These are phyloP conservation scores for Antheraea pernyi DNA, from an alignment of 1,140 invertebrate species.

Conservation along the genomic window DNA sequence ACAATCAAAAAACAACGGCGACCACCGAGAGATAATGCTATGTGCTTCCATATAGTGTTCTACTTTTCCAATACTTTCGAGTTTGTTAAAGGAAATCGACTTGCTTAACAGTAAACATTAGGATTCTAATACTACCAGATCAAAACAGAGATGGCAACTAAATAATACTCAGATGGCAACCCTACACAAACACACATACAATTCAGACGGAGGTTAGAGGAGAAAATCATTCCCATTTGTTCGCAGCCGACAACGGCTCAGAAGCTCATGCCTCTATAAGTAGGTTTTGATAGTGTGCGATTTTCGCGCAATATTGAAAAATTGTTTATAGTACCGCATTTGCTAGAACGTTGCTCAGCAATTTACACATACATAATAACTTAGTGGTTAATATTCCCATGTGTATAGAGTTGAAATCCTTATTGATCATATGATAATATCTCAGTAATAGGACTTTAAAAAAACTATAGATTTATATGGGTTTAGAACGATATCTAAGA, in stretches of 20 bases:
- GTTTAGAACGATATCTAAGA: too few relatives aligned
- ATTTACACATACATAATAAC: too few relatives aligned
- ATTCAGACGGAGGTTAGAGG: neutral
- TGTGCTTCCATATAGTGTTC: too few relatives aligned
- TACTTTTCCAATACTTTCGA: too few relatives aligned
- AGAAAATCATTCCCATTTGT: slow-evolving; percentile 1
- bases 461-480: too few relatives aligned
- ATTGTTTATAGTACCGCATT: neutral
- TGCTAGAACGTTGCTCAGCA: neutral
- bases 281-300: slow-evolving; percentile 28
- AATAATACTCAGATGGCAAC: neutral
- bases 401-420: too few relatives aligned
- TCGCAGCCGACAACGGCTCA: slow-evolving; percentile 29
- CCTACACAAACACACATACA: neutral
- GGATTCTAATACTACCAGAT: neutral
- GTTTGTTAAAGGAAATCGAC: neutral
- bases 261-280: slow-evolving; percentile 43
- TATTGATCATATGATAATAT: too few relatives aligned
- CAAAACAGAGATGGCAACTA: neutral
- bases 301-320: slow-evolving; percentile 15
- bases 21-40: too few relatives aligned
- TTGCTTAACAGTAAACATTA: neutral
- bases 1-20: too few relatives aligned
- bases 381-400: too few relatives aligned
- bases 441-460: too few relatives aligned